Evolutionary conservation across 2,113 vertebrate genomes (phyloP).

Genomic region (Paraplagusia blochii): DNA sequence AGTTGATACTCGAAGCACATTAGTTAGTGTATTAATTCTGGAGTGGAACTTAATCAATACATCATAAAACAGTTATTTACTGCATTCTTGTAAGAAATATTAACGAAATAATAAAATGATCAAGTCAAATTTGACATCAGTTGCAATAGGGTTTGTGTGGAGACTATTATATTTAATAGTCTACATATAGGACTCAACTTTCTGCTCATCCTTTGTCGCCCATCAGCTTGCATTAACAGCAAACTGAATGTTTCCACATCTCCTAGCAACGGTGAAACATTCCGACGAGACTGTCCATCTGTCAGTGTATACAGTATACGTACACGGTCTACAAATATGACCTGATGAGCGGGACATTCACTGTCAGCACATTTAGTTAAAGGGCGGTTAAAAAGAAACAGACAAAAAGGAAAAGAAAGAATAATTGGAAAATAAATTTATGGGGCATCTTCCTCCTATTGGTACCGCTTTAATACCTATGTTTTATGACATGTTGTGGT

Average conservation of each 20-base stretch:
- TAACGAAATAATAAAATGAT: too few relatives aligned
- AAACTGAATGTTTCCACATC: conserved; percentile 48
- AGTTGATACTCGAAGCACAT: background rate
- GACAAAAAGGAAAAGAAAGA: background rate
- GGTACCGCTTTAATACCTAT: too few relatives aligned
- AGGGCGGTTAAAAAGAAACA: background rate
- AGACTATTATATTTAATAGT: background rate
- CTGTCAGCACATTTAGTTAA: conserved; percentile 3
- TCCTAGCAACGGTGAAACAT: conserved; percentile 56
- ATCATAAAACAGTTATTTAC: too few relatives aligned
- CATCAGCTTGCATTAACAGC: conserved; percentile 38
- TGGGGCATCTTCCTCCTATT: too few relatives aligned
- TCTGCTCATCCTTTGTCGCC: conserved; percentile 33
- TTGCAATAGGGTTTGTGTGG: too few relatives aligned
- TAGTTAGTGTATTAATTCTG: background rate
- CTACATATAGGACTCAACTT: background rate
- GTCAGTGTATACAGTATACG: conserved; percentile 40
- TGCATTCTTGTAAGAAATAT: too few relatives aligned
- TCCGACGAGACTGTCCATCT: conserved; percentile 52
- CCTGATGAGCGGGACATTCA: conserved; percentile 19
- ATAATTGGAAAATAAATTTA: background rate
- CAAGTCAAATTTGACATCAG: too few relatives aligned
- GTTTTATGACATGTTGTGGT: too few relatives aligned
- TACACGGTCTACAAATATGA: conserved; percentile 44
- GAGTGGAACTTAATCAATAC: background rate